Conservation (phyloP, 2,797 vertebrate species). For the Sebastes iracundus region DNA sequence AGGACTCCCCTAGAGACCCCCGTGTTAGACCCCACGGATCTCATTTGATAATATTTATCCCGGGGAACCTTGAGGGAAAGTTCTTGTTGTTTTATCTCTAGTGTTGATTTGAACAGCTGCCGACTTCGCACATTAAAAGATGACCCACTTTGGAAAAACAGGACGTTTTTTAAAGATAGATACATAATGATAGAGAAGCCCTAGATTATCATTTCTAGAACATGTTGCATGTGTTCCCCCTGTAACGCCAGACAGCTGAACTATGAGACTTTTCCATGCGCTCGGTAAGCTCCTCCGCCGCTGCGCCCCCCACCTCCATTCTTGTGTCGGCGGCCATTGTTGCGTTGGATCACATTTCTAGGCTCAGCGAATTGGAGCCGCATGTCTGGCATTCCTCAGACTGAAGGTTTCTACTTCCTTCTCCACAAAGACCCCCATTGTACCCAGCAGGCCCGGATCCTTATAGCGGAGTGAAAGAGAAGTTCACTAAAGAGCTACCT, state of each 20-base stretch:
- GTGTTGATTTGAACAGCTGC: conserved; percentile 9
- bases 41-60: conserved; percentile 24
- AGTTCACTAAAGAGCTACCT: conserved; percentile 67
- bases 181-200: background rate
- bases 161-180: background rate
- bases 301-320: conserved; percentile 16
- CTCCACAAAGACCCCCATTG: conserved; percentile 80
- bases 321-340: conserved; percentile 64
- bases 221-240: conserved; percentile 2
- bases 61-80: background rate
- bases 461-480: conserved; percentile 37
- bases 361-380: conserved; percentile 74
- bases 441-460: conserved; percentile 54
- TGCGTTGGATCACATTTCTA: conserved; percentile 75
- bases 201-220: background rate
- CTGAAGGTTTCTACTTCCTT: conserved; percentile 77
- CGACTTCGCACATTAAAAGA: background rate
- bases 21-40: background rate
- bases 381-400: conserved; percentile 83
- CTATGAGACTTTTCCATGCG: conserved; percentile 15
- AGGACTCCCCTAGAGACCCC: background rate
- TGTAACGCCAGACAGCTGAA: conserved; percentile 11
- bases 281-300: conserved; percentile 13
- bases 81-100: background rate
- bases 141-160: conserved; percentile 37